Percentiles rank a stretch among this genome's conserved stretches.
phyloP scores from a whole-genome alignment of 2,113 vertebrate genomes.

The Nipponia nippon region DNA sequence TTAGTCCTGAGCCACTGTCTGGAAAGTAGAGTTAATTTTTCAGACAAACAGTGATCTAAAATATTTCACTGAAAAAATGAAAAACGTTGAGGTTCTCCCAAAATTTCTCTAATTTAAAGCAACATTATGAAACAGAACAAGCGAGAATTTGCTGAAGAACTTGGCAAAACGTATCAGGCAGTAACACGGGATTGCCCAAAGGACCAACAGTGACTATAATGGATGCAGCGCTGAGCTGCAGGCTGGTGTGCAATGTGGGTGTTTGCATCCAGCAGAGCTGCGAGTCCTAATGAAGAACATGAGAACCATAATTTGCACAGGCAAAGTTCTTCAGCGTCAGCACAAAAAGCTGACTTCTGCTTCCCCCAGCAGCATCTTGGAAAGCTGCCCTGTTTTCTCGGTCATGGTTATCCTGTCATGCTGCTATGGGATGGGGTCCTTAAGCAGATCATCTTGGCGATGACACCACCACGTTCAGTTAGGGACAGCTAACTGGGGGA shows the following conservation, averaged over 20 bases:
- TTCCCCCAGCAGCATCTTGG: background rate
- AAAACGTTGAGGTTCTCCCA: background rate
- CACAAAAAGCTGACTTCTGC: background rate
- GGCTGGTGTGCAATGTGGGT: fast-evolving
- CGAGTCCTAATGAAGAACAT: fast-evolving
- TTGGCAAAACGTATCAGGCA: background rate
- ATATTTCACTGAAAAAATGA: background rate
- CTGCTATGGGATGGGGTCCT: background rate
- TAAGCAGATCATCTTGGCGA: background rate
- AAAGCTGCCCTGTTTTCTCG: background rate
- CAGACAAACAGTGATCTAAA: background rate
- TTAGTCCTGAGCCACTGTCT: background rate
- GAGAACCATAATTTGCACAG: background rate
- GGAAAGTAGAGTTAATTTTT: background rate
- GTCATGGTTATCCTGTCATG: background rate
- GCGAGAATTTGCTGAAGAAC: background rate
- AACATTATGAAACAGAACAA: background rate
- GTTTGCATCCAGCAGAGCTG: background rate
- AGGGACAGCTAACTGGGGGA: background rate
- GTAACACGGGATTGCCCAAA: background rate
- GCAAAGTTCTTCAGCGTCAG: background rate
- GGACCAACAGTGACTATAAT: background rate
- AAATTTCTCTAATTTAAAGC: background rate
- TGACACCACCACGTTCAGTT: background rate
- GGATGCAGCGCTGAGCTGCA: background rate